Conservation (phyloP, 1,140 invertebrate species). For the Bombus superbus region DNA sequence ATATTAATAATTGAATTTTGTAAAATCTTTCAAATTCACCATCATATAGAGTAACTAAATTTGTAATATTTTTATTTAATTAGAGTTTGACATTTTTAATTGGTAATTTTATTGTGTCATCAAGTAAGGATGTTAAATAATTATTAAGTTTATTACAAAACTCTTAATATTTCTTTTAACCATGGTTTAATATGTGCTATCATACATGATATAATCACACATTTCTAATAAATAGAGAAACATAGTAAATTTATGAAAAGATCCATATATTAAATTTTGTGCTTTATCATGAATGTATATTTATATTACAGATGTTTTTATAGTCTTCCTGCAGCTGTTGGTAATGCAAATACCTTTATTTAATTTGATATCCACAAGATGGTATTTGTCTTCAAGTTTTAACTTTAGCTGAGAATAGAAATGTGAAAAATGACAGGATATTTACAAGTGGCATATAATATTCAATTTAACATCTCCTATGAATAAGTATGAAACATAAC, state of each 20-base stretch:
- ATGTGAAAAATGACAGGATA: conserved; percentile 51
- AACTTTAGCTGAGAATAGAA: conserved; percentile 71
- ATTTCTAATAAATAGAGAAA: not conserved
- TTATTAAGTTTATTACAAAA: not conserved
- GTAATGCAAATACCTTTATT: conserved; percentile 67
- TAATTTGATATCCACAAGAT: conserved; percentile 56
- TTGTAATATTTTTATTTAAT: not conserved
- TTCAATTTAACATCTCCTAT: conserved; percentile 55
- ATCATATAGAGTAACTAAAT: not conserved
- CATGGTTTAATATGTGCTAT: not conserved
- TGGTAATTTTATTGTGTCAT: not conserved
- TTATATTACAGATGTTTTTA: conserved; percentile 65
- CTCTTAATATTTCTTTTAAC: not conserved
- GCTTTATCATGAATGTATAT: conserved; percentile 8
- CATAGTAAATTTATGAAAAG: not conserved
- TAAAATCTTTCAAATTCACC: not conserved
- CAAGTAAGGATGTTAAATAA: not conserved
- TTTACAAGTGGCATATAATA: conserved; percentile 40
- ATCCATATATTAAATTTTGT: no score
- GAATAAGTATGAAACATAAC: conserved; percentile 54
- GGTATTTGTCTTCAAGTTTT: conserved; percentile 62
- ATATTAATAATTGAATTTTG: not conserved
- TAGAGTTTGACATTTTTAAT: not conserved
- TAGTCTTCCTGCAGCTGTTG: conserved; percentile 63
- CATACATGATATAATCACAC: not conserved